phyloP scores from a whole-genome alignment of 2,888 invertebrate genomes.

The Harpagoxenus sublaevis region DNA sequence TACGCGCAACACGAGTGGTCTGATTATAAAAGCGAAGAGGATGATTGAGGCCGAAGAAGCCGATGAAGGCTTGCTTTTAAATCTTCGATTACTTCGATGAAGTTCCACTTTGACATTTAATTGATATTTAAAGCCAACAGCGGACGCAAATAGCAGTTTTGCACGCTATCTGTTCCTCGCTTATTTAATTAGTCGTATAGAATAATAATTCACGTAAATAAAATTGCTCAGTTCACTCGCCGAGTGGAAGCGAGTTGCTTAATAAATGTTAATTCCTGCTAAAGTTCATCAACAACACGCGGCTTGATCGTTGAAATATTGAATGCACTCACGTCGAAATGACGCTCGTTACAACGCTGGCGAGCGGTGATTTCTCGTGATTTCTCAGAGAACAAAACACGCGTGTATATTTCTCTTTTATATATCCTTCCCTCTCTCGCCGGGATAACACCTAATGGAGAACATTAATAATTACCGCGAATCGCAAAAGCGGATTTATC shows the following conservation, averaged over 20 bases:
- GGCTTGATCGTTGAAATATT: background rate
- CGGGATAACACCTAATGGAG: conserved; percentile 70
- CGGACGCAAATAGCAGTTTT: background rate
- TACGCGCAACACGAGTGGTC: background rate
- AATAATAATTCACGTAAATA: conserved; percentile 62
- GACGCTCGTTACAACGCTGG: background rate
- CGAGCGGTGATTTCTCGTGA: background rate
- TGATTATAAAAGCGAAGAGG: conserved; percentile 8
- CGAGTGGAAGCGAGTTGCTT: background rate
- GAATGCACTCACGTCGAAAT: conserved; percentile 13
- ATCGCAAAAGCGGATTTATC: conserved; percentile 73
- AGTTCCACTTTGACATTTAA: conserved; percentile 27
- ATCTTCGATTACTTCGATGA: background rate
- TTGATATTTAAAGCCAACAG: conserved; percentile 32
- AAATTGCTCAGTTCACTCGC: conserved; percentile 12
- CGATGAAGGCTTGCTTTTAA: background rate
- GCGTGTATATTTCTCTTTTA: background rate
- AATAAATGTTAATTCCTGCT: background rate
- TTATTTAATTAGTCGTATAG: conserved; percentile 64
- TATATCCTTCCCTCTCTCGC: conserved; percentile 33
- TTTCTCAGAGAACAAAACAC: background rate
- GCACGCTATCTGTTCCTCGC: conserved; percentile 33
- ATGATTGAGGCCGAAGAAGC: background rate
- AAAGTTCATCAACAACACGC: background rate
- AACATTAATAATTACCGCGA: conserved; percentile 73